phyloP scores from a whole-genome alignment of 2,797 vertebrate genomes.

The Melanotaenia trifasciata region DNA sequence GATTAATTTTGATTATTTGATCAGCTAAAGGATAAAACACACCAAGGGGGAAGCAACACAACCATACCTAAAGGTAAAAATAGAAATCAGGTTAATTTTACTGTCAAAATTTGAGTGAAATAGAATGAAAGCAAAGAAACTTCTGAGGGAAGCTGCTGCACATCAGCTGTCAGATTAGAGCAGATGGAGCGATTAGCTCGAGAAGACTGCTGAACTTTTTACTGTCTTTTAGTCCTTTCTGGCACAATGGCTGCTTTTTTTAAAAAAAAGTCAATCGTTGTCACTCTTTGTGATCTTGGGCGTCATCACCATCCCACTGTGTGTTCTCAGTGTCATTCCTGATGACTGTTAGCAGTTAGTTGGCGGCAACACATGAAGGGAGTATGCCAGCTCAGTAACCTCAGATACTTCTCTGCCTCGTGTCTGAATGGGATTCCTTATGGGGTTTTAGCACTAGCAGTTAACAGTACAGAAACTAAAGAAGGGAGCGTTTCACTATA shows the following conservation, averaged over 20 bases:
- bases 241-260: conserved; percentile 53
- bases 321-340: conserved; percentile 51
- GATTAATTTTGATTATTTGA: conserved; percentile 19
- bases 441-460: not conserved
- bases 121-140: conserved; percentile 7
- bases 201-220: conserved; percentile 67
- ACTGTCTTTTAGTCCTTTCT: conserved; percentile 48
- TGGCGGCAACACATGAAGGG: conserved; percentile 48
- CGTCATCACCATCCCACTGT: conserved; percentile 33
- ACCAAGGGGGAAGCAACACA: conserved; percentile 7
- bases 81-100: conserved; percentile 12
- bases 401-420: conserved; percentile 25
- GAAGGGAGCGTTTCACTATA: not conserved
- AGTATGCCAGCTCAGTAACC: conserved; percentile 27
- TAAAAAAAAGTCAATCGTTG: conserved; percentile 56
- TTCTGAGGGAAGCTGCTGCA: conserved; percentile 31
- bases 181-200: conserved; percentile 45
- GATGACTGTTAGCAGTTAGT: conserved; percentile 49
- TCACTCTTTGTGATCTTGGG: conserved; percentile 58
- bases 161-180: conserved; percentile 68
- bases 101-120: conserved; percentile 30
- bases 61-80: not conserved
- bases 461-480: conserved; percentile 6
- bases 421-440: conserved; percentile 26
- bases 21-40: not conserved